Evolutionary conservation across 2,797 vertebrate species (phyloP).

Genomic region (Oreochromis mossambicus): DNA sequence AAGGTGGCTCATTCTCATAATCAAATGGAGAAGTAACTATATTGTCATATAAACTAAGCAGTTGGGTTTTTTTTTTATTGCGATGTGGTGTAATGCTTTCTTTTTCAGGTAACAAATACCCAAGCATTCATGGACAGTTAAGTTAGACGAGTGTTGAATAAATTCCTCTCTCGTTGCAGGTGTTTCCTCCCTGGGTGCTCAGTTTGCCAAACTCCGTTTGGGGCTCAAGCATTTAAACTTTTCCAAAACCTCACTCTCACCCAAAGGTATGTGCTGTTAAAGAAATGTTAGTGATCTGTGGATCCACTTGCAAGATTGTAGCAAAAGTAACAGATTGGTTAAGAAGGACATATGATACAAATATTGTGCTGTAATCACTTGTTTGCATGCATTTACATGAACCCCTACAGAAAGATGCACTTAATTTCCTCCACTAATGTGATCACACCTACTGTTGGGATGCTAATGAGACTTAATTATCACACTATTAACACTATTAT

Average conservation of each 20-base stretch:
- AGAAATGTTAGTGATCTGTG: background rate
- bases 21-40: background rate
- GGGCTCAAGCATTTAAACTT: constrained; percentile 94
- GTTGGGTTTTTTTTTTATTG: accelerated
- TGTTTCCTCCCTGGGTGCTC: constrained; percentile 86
- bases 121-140: background rate
- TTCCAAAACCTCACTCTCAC: constrained; percentile 93
- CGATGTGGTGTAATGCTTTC: accelerated
- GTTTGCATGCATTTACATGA: background rate
- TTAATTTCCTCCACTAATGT: background rate
- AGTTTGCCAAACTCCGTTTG: constrained; percentile 92
- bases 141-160: too few relatives aligned
- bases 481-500: background rate
- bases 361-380: background rate
- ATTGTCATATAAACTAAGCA: background rate
- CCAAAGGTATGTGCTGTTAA: constrained; percentile 84
- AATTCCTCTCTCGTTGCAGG: constrained; percentile 68
- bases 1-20: background rate
- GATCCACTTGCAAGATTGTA: background rate
- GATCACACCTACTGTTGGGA: background rate
- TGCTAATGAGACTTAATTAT: constrained; percentile 20
- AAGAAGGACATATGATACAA: background rate
- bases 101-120: background rate
- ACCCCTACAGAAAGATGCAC: background rate
- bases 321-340: background rate